These are phyloP conservation scores for Pyrgilauda ruficollis DNA, from an alignment of 2,113 vertebrate species.

Conservation along the genomic window DNA sequence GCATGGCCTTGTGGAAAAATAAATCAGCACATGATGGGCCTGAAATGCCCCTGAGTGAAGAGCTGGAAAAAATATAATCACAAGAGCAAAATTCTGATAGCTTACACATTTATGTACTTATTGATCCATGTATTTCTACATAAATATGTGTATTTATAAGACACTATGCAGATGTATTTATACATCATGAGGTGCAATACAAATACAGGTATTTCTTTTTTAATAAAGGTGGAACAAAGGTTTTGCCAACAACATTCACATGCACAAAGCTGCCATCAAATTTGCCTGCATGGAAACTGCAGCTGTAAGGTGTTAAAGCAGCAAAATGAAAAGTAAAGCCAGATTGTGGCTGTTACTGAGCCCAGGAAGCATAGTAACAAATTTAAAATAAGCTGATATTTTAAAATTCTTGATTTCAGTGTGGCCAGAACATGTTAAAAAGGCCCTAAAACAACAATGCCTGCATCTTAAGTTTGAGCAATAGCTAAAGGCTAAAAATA, in stretches of 20 bases:
- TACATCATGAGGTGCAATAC: background rate
- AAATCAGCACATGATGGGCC: background rate
- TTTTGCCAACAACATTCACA: background rate
- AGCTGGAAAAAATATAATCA: background rate
- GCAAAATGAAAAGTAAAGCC: background rate
- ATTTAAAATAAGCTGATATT: background rate
- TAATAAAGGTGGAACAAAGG: background rate
- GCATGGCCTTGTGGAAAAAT: background rate
- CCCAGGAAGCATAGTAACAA: background rate
- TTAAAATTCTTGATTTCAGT: background rate
- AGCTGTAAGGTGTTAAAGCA: background rate
- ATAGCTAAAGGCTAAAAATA: background rate
- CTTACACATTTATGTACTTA: background rate
- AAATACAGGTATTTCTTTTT: background rate
- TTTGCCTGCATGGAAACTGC: background rate
- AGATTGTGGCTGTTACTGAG: background rate
- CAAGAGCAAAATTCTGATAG: background rate
- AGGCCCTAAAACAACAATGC: background rate
- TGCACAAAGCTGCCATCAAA: background rate
- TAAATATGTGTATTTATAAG: background rate
- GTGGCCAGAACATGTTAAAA: background rate
- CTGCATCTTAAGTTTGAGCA: background rate
- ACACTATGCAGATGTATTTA: background rate
- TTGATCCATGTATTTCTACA: background rate
- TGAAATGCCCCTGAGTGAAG: background rate